phyloP scores from a whole-genome alignment of 2,797 vertebrate species.

The Carcharodon carcharias region DNA sequence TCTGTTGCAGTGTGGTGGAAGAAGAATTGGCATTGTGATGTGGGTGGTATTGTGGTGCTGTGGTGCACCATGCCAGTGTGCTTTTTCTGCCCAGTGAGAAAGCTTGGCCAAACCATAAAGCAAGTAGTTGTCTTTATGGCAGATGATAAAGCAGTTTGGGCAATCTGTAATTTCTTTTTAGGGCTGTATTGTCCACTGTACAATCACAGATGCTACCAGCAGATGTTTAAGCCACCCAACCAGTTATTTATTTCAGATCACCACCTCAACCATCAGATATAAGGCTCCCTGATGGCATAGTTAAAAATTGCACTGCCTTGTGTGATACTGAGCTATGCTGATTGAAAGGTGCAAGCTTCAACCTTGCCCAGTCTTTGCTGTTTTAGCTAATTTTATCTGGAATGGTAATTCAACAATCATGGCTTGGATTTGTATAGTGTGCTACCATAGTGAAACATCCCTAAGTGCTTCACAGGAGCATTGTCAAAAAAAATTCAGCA shows the following conservation, averaged over 20 bases:
- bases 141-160: background rate
- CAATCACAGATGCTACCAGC: background rate
- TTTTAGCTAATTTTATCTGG: background rate
- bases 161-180: background rate
- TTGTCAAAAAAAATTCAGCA: background rate
- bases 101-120: background rate
- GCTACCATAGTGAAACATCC: background rate
- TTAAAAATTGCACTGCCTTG: background rate
- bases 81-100: background rate
- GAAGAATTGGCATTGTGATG: background rate
- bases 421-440: background rate
- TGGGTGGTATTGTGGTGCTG: background rate
- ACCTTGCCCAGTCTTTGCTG: background rate
- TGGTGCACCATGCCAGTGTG: background rate
- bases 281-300: background rate
- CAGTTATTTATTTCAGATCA: background rate
- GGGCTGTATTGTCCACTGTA: background rate
- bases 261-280: background rate
- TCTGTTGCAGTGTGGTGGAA: background rate
- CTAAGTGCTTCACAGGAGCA: background rate
- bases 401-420: background rate
- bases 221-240: background rate
- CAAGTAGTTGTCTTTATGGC: background rate
- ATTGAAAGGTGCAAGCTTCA: background rate
- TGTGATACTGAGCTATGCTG: background rate